Evolutionary conservation across 2,797 vertebrate species (phyloP).

Genomic region (Hyperoplus lanceolatus): DNA sequence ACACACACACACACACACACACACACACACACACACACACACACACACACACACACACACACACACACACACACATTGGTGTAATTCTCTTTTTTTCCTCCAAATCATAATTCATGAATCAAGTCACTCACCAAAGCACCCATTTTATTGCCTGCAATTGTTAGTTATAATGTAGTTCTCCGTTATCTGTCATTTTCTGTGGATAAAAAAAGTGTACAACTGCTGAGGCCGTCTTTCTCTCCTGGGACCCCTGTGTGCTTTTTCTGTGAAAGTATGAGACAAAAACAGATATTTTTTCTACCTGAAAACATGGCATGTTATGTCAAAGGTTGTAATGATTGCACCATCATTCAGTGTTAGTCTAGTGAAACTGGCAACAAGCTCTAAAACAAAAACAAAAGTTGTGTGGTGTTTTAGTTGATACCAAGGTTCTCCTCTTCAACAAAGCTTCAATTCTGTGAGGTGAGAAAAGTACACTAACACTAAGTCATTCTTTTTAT

Average conservation of each 20-base stretch:
- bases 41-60: too few species aligned
- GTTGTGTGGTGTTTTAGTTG: neutral
- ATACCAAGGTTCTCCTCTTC: neutral
- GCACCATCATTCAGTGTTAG: neutral
- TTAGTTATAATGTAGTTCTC: slow-evolving; percentile 12
- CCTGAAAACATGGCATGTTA: slow-evolving; percentile 2
- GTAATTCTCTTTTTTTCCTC: neutral
- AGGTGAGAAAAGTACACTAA: neutral
- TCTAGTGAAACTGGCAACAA: neutral
- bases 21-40: too few species aligned
- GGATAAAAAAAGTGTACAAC: slow-evolving; percentile 41
- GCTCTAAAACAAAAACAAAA: slow-evolving; percentile 4
- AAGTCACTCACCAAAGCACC: neutral
- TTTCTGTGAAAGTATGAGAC: slow-evolving; percentile 36
- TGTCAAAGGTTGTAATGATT: neutral
- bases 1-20: too few species aligned
- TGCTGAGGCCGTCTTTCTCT: slow-evolving; percentile 42
- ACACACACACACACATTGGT: too few species aligned
- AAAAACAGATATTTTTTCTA: slow-evolving; percentile 12
- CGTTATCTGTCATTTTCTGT: slow-evolving; percentile 10
- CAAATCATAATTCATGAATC: neutral
- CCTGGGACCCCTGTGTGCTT: neutral
- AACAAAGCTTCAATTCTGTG: neutral
- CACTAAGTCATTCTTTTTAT: neutral
- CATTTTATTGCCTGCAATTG: slow-evolving; percentile 19